Evolutionary conservation across 1,140 invertebrate genomes (phyloP).

Genomic region (Scaptodrosophila lebanonensis): DNA sequence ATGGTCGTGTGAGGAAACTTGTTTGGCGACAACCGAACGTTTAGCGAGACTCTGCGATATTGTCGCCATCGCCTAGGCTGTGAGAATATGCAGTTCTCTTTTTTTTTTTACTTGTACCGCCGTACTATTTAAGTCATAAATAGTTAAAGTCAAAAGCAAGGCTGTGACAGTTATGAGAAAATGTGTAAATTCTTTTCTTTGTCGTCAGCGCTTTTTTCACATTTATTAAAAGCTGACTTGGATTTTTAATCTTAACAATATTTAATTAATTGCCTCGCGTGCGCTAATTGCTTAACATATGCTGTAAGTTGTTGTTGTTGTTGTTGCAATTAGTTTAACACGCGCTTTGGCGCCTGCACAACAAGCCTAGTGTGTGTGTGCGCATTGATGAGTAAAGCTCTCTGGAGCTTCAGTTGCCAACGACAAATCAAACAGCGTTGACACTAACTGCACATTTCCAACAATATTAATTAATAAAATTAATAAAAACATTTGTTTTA

Average conservation of each 20-base stretch:
- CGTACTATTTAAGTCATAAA: slow-evolving; percentile 51
- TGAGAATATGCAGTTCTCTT: slow-evolving; percentile 24
- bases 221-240: slow-evolving; percentile 9
- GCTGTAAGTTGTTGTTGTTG: slow-evolving; percentile 19
- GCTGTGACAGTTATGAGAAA: slow-evolving; percentile 49
- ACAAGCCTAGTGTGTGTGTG: background rate
- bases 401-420: too few species aligned
- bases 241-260: slow-evolving; percentile 19
- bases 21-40: slow-evolving; percentile 31
- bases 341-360: slow-evolving; percentile 63
- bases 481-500: slow-evolving; percentile 65
- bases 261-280: slow-evolving; percentile 51
- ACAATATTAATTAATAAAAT: slow-evolving; percentile 70
- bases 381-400: too few species aligned
- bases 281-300: slow-evolving; percentile 59
- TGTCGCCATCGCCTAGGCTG: slow-evolving; percentile 10
- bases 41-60: slow-evolving; percentile 16
- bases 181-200: too few species aligned
- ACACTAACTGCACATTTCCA: too few species aligned
- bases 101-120: background rate
- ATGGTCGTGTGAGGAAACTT: slow-evolving; percentile 26
- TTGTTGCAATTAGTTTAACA: slow-evolving; percentile 61
- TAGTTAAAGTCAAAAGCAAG: slow-evolving; percentile 36
- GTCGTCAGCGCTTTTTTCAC: too few species aligned
- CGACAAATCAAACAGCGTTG: too few species aligned